Percentiles rank a stretch among this genome's conserved stretches.
These are phyloP conservation scores for Danionella cerebrum DNA, from an alignment of 2,113 vertebrate species.

Conservation along the genomic window DNA sequence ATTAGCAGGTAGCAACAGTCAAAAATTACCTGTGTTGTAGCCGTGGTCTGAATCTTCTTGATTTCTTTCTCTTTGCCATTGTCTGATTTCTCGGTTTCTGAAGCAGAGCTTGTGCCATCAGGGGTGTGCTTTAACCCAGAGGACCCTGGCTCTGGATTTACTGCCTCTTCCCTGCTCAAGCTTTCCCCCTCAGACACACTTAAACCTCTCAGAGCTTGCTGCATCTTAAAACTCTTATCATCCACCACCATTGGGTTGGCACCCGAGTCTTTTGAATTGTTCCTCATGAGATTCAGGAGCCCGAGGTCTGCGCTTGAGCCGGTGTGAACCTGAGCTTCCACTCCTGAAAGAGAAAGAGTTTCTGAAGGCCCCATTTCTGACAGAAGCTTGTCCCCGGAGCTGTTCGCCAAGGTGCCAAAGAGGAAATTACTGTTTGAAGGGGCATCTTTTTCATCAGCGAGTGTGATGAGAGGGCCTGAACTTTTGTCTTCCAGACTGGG, in stretches of 20 bases:
- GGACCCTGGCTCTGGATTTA: slow-evolving; percentile 62
- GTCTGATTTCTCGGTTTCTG: slow-evolving; percentile 90
- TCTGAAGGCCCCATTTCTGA: slow-evolving; percentile 72
- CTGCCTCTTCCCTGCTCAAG: slow-evolving; percentile 55
- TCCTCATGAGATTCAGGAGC: slow-evolving; percentile 75
- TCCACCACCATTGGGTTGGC: slow-evolving; percentile 71
- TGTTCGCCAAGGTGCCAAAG: slow-evolving; percentile 75
- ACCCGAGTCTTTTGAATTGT: slow-evolving; percentile 64
- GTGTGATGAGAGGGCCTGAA: slow-evolving; percentile 86
- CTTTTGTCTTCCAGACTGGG: slow-evolving; percentile 75
- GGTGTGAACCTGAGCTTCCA: slow-evolving; percentile 69
- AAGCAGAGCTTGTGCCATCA: slow-evolving; percentile 68
- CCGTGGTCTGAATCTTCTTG: slow-evolving; percentile 93
- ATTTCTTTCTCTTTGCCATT: slow-evolving; percentile 93
- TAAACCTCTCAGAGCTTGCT: slow-evolving; percentile 69
- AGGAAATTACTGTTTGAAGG: slow-evolving; percentile 83
- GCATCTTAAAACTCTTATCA: slow-evolving; percentile 78
- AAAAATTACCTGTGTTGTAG: slow-evolving; percentile 87
- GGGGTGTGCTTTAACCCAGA: slow-evolving; percentile 78
- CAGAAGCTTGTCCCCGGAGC: slow-evolving; percentile 73
- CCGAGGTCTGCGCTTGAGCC: slow-evolving; percentile 73
- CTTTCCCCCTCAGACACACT: slow-evolving; percentile 58
- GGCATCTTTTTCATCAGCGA: slow-evolving; percentile 95
- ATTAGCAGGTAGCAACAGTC: too few relatives aligned
- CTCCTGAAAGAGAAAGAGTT: slow-evolving; percentile 71